These are phyloP conservation scores for Sciurus vulgaris DNA, from an alignment of 2,797 vertebrate genomes.

Conservation along the genomic window DNA sequence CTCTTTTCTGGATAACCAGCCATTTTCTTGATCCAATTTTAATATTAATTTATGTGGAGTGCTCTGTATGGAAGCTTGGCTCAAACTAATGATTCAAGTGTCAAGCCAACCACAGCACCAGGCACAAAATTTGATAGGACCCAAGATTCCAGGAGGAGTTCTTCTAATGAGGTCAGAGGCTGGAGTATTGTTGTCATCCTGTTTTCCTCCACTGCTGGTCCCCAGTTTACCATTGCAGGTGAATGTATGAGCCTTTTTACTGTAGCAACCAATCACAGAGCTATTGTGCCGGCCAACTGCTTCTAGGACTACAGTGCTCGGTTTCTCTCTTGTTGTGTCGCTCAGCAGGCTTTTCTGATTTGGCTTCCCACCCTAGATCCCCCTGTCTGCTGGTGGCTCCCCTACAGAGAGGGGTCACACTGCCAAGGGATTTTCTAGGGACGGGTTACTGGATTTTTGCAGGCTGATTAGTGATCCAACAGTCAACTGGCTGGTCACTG, in stretches of 20 bases:
- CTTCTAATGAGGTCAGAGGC: slow-evolving; percentile 36
- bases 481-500: slow-evolving; percentile 9
- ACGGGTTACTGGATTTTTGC: not conserved
- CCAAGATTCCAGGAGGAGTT: not conserved
- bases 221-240: slow-evolving; percentile 40
- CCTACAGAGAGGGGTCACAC: not conserved
- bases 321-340: not conserved
- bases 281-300: not conserved
- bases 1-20: slow-evolving; percentile 43
- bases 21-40: slow-evolving; percentile 39
- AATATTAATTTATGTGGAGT: slow-evolving; percentile 54
- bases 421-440: slow-evolving; percentile 6
- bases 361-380: not conserved
- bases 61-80: slow-evolving; percentile 13
- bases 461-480: not conserved
- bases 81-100: slow-evolving; percentile 44
- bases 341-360: not conserved
- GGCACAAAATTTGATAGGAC: slow-evolving; percentile 27
- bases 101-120: slow-evolving; percentile 5
- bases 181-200: slow-evolving; percentile 30
- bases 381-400: not conserved
- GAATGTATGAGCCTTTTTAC: slow-evolving; percentile 26
- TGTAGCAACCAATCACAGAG: not conserved
- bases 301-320: not conserved
- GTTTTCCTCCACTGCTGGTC: not conserved